Evolutionary conservation across 2,113 vertebrate genomes (phyloP), one percentile per base, ranked within the genome.

Genomic region (Pitta sordida): DNA sequence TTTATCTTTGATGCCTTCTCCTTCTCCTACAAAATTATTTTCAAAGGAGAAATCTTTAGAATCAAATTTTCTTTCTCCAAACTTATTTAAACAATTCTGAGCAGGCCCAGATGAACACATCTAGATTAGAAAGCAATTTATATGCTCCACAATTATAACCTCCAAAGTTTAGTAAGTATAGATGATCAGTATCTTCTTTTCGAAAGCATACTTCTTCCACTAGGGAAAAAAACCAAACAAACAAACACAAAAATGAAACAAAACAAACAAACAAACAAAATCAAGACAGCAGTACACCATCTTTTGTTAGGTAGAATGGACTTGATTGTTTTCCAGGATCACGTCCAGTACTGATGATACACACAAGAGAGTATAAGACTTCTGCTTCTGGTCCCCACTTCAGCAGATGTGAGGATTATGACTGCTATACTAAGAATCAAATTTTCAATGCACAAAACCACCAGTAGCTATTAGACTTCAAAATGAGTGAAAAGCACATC

Each of bases 281-380:
- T 34, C 53, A 16, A 71, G 36, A 14, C 3, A 1, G 20, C 1
- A 3, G 58, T 24, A 20, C 1, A 2, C 2, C 1, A 12, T 29
- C 7, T 68, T 59, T 86, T 59, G 3, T 29, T 41, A 37, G 13
- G 13, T 23, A 37, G 34, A 60, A 60, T 22, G 18, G 15, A 26
- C 14, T 30, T 44, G 16, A n/a, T n/a, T 20, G 7, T 2, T 70
- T 74, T 58, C 36, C 14, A 62, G 55, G 12, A 48, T 74, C 21
- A 34, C 4, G 5, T 70, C 13, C 5, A 43, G 13, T 51, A 52
- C 15, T 48, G n/a, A 69, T 16, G 36, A 73, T 10, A n/a, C 4
- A 46, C 3, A 37, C 36, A 18, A 9, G 6, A 52, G 4, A 64
- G 19, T 63, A 60, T 24, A 29, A 53, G 8, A 56, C 19, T 46